Percentiles rank a stretch among this genome's conserved stretches.
phyloP scores from a whole-genome alignment of 30 jellyfish, hydroid and myxozoan genomes.

The Cassiopea xamachana region DNA sequence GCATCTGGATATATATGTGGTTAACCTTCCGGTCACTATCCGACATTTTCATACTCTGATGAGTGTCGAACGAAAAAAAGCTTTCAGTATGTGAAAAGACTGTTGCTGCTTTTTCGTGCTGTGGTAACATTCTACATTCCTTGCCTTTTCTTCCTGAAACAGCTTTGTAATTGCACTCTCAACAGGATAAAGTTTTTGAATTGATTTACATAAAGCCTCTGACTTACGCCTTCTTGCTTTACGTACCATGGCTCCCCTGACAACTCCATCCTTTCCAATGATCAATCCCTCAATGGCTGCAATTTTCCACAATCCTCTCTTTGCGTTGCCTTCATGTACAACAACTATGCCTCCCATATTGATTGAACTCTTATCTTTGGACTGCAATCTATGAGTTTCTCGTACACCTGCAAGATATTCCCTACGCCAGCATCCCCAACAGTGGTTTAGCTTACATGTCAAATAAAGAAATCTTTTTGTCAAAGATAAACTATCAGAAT shows the following conservation, averaged over 20 bases:
- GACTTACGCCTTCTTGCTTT: slow-evolving; percentile 30
- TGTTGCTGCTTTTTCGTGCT: too few relatives aligned
- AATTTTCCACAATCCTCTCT: slow-evolving; percentile 45
- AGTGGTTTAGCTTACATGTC: slow-evolving; percentile 11
- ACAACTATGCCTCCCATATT: slow-evolving; percentile 44
- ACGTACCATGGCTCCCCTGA: slow-evolving; percentile 53
- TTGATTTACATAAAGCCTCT: slow-evolving; percentile 28
- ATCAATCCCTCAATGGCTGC: slow-evolving; percentile 28
- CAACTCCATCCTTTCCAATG: slow-evolving; percentile 44
- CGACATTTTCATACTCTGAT: too few relatives aligned
- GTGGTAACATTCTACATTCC: background rate
- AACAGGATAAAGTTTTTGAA: slow-evolving; percentile 57
- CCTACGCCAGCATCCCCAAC: slow-evolving; percentile 34
- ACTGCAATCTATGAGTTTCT: slow-evolving; percentile 24
- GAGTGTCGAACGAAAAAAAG: too few relatives aligned
- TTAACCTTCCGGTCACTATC: too few relatives aligned
- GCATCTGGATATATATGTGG: too few relatives aligned
- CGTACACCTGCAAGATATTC: slow-evolving; percentile 61
- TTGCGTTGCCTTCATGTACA: slow-evolving; percentile 40
- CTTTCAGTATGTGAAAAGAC: too few relatives aligned
- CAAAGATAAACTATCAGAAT: slow-evolving; percentile 8
- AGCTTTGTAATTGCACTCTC: slow-evolving; percentile 20
- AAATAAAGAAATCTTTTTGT: slow-evolving; percentile 33
- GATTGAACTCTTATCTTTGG: background rate
- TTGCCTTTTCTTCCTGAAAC: background rate